Evolutionary conservation across 2,888 invertebrate genomes (phyloP).

Genomic region (Oxycera nigricornis): DNA sequence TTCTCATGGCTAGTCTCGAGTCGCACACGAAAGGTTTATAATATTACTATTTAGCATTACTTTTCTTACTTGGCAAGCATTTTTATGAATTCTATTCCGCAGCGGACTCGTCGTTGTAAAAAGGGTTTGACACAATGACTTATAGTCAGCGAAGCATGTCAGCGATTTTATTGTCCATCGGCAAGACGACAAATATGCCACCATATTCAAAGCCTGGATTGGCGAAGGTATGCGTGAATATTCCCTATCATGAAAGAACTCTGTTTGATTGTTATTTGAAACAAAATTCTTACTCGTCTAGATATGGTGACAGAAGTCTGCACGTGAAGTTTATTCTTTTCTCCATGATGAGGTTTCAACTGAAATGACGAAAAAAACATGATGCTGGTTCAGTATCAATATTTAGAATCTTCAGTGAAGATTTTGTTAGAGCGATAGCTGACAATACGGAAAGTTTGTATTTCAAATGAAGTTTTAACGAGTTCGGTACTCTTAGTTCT

Average conservation of each 20-base stretch:
- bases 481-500: too few relatives aligned
- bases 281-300: not conserved
- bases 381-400: too few relatives aligned
- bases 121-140: slow-evolving; percentile 31
- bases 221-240: slow-evolving; percentile 1
- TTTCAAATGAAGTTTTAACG: not conserved
- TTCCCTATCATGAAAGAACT: slow-evolving; percentile 16
- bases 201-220: slow-evolving; percentile 2
- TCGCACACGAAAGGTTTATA: slow-evolving; percentile 10
- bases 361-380: not conserved
- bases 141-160: slow-evolving; percentile 30
- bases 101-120: not conserved
- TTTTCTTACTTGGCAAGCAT: not conserved
- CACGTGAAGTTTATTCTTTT: slow-evolving; percentile 15
- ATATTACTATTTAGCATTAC: not conserved
- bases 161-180: slow-evolving; percentile 28
- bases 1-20: too few relatives aligned
- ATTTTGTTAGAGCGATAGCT: too few relatives aligned
- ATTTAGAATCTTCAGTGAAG: too few relatives aligned
- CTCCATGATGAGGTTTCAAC: not conserved
- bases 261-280: slow-evolving; percentile 26
- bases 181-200: slow-evolving; percentile 33
- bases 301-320: slow-evolving; percentile 25
- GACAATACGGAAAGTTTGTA: not conserved
- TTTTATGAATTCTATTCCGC: slow-evolving; percentile 12